Percentiles rank a stretch among this genome's conserved stretches.
Evolutionary conservation across 2,888 invertebrate species (phyloP).

Genomic region (Ferrisia virgata): DNA sequence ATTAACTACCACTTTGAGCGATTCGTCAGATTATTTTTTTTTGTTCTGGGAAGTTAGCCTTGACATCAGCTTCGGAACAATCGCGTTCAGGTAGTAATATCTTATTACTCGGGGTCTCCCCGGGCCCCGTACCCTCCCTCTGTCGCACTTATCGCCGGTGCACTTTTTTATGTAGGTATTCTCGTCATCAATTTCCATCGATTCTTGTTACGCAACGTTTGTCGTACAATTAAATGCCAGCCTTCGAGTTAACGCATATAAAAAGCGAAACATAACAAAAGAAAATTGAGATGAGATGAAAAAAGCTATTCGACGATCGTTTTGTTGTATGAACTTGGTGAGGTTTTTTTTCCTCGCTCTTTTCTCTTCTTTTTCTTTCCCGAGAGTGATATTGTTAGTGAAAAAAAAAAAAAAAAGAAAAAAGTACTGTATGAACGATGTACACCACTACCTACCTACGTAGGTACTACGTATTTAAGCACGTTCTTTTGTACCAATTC

Average conservation of each 20-base stretch:
- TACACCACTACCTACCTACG: too few species aligned
- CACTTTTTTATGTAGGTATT: not conserved
- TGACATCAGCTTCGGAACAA: slow-evolving; percentile 42
- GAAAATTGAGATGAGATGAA: slow-evolving; percentile 22
- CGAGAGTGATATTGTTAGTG: not conserved
- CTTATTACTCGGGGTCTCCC: slow-evolving; percentile 11
- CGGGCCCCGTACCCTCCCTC: not conserved
- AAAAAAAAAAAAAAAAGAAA: too few species aligned
- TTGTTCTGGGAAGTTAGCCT: slow-evolving; percentile 36
- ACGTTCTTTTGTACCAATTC: not conserved
- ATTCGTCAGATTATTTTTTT: slow-evolving; percentile 27
- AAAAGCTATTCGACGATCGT: not conserved
- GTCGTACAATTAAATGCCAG: slow-evolving; percentile 19
- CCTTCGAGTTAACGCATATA: not conserved
- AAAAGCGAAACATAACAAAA: slow-evolving; percentile 3
- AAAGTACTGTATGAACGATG: not conserved
- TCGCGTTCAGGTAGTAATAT: slow-evolving; percentile 41
- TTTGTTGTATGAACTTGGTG: not conserved
- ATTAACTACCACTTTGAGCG: slow-evolving; percentile 31
- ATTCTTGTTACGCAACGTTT: slow-evolving; percentile 30
- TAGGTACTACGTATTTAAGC: too few species aligned
- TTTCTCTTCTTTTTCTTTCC: not conserved
- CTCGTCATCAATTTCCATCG: slow-evolving; percentile 39
- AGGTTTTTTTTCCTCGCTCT: not conserved
- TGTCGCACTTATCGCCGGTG: not conserved